phyloP scores from a whole-genome alignment of 2,113 vertebrate species.

The Tympanuchus pallidicinctus region DNA sequence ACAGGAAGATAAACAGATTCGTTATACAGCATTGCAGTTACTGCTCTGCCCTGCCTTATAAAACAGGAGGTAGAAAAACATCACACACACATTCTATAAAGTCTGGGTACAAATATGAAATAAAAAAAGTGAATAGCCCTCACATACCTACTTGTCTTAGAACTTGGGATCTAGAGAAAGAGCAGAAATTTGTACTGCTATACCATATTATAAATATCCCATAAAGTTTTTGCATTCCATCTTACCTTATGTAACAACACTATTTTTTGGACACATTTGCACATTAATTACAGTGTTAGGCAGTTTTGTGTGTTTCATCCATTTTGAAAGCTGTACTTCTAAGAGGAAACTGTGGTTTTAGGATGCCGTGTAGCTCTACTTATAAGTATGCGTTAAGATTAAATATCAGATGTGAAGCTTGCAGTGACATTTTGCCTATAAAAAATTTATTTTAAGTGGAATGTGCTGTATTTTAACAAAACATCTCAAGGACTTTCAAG shows the following conservation, averaged over 20 bases:
- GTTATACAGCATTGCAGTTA: background rate
- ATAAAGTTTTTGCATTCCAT: background rate
- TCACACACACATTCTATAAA: background rate
- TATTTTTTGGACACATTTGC: background rate
- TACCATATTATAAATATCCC: background rate
- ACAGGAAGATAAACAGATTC: background rate
- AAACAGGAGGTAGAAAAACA: background rate
- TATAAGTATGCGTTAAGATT: background rate
- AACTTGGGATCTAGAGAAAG: background rate
- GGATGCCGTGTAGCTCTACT: background rate
- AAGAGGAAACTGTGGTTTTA: background rate
- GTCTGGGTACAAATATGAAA: background rate
- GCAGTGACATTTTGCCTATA: background rate
- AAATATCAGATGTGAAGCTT: background rate
- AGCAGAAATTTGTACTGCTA: background rate
- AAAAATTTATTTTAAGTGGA: constrained; percentile 29
- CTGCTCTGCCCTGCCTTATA: background rate
- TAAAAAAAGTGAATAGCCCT: background rate
- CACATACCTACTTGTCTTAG: background rate
- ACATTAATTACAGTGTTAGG: background rate
- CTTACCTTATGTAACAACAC: background rate
- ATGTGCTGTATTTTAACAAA: constrained; percentile 37
- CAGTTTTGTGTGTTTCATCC: background rate
- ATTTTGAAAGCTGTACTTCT: background rate
- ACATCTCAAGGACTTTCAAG: background rate